Base-by-base conservation (phyloP, 1,140 invertebrate genomes). In the Aphelinus atriplicis region DNA sequence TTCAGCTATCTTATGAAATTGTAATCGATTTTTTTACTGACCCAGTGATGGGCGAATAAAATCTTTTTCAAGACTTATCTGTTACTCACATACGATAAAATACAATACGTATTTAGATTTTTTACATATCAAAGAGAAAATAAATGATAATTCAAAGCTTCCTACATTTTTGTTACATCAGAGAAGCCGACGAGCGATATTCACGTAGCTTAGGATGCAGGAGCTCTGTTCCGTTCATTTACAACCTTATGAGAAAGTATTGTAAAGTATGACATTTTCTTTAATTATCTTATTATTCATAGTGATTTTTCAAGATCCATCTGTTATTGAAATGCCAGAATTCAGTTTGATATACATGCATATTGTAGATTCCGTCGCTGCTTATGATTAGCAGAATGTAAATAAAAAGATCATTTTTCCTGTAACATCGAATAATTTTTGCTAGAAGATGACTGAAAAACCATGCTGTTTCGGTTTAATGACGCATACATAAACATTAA, bases 61-160 rank as follows among this genome's bases (percentile, higher is more conserved):
- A 43, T 70, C 47, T 4, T 60, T 57, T 60, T 3, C n/a, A 61
- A 45, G 26, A 3, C 46, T 26, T 3, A 56, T 10, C 46, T n/a
- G 45, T 47, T 63, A 47, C 2, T 63, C n/a, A 50, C 51, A 26
- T 48, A 26, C 9, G 43, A 67, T 53, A 7, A 61, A 60, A 55
- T 53, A 68, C 10, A 45, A 46, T 4, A 56, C 10, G 7, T 55
- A 62, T 68, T 68, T 68, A 68, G 58, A 74, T 74, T 74, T 68
- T 74, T 63, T 67, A 74, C 72, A 74, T 63, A 74, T 74, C 72
- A 68, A 67, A 60, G 61, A 45, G 26, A 67, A 66, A 66, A 64
- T 26, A 26, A 26, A 5, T 66, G 26, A 66, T 7, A 26, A 60
- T 60, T 58, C 56, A 1, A 64, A 64, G 10, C 43, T 65, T 53